Percentiles rank a stretch among this genome's conserved stretches.
Evolutionary conservation across 2,113 vertebrate genomes (phyloP).

Genomic region (Seriola dumerili): DNA sequence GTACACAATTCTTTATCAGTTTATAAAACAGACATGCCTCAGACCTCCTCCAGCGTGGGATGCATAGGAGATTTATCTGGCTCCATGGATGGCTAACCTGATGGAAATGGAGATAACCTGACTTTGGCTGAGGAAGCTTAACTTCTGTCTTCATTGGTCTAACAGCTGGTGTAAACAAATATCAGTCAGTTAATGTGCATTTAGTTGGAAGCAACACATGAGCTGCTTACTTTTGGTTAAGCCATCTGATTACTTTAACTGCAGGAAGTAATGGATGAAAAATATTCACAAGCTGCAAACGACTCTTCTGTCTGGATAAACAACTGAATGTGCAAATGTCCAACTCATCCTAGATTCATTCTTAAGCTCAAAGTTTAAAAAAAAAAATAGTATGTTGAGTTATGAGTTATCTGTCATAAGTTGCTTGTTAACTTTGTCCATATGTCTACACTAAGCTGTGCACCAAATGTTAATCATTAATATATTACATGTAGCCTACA

Average conservation of each 20-base stretch:
- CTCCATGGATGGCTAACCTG: conserved; percentile 74
- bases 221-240: conserved; percentile 20
- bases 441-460: not conserved
- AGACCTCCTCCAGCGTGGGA: conserved; percentile 60
- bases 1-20: conserved; percentile 13
- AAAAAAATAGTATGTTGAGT: too few relatives aligned
- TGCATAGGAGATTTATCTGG: conserved; percentile 65
- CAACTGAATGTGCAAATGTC: not conserved
- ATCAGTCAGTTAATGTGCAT: conserved; percentile 54
- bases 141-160: conserved; percentile 56
- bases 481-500: not conserved
- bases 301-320: not conserved
- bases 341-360: not conserved
- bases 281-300: conserved; percentile 22
- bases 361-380: not conserved
- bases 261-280: not conserved
- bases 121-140: conserved; percentile 60
- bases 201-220: conserved; percentile 26
- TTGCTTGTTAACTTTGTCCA: not conserved
- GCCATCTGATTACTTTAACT: conserved; percentile 24
- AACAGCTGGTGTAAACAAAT: conserved; percentile 64
- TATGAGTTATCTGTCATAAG: not conserved
- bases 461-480: not conserved
- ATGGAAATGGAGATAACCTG: conserved; percentile 77
- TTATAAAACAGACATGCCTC: conserved; percentile 72